Conservation (phyloP, 2,113 vertebrate species). For the Heptranchias perlo region DNA sequence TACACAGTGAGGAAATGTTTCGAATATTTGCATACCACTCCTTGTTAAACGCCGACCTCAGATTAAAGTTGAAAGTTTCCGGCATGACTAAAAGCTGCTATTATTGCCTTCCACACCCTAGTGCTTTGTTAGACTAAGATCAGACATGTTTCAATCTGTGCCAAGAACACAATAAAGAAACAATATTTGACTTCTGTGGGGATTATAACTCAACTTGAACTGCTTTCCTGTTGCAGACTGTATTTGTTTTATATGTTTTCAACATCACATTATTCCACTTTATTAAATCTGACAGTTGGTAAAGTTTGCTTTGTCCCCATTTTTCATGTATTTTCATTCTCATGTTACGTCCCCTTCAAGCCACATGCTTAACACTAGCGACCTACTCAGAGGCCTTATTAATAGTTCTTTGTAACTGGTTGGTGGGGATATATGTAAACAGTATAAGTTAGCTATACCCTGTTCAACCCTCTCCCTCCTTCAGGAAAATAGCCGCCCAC, state of each 20-base stretch:
- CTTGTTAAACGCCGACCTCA: not conserved
- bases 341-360: not conserved
- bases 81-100: not conserved
- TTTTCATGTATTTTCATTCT: not conserved
- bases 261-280: not conserved
- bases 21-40: conserved; percentile 30
- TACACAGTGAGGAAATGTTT: conserved; percentile 23
- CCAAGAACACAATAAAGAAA: not conserved
- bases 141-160: not conserved
- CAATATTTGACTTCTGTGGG: not conserved
- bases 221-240: conserved; percentile 1
- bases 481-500: not conserved
- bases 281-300: not conserved
- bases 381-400: too few relatives aligned
- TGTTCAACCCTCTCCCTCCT: not conserved
- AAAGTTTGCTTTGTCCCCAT: not conserved
- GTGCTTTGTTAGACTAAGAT: not conserved
- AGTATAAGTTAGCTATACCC: too few relatives aligned
- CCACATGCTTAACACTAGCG: not conserved
- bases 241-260: not conserved
- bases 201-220: not conserved
- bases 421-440: not conserved
- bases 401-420: not conserved
- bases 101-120: not conserved
- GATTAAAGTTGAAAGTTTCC: not conserved